Percentiles rank a stretch among this genome's conserved stretches.
phyloP scores from a whole-genome alignment of 2,888 invertebrate genomes.

The Siphonodentalium dalli region DNA sequence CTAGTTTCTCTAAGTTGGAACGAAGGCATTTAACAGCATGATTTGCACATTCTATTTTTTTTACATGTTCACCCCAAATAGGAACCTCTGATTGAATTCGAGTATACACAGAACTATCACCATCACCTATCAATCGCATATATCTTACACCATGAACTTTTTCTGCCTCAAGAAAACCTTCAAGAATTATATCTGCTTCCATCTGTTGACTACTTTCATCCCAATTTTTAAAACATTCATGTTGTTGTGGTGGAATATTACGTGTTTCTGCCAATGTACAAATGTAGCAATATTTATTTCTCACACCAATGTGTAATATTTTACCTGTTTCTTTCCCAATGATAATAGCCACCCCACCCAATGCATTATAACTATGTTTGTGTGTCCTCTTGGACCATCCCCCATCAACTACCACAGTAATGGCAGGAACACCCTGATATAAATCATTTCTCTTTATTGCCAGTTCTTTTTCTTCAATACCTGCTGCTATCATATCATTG shows the following conservation, averaged over 20 bases:
- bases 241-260: not conserved
- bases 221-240: constrained; percentile 21
- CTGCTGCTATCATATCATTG: no score
- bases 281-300: constrained; percentile 20
- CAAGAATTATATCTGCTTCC: constrained; percentile 5
- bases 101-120: constrained; percentile 21
- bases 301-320: constrained; percentile 18
- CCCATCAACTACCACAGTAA: constrained; percentile 19
- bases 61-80: constrained; percentile 18
- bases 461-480: no score
- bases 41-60: constrained; percentile 24
- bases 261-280: constrained; percentile 1
- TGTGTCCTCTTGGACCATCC: constrained; percentile 21
- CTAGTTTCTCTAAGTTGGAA: constrained; percentile 17
- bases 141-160: constrained; percentile 4
- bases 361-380: constrained; percentile 19
- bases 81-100: constrained; percentile 11
- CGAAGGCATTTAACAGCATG: constrained; percentile 20
- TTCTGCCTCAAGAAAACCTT: constrained; percentile 4
- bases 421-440: no score
- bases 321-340: constrained; percentile 17
- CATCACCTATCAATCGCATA: constrained; percentile 10
- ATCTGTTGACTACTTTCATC: constrained; percentile 8
- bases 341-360: constrained; percentile 17
- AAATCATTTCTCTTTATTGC: no score